A percentile compares a stretch with the other conserved stretches of the same genome.
Conservation (phyloP, 1,140 invertebrate species). For the Lepidurus apus region DNA sequence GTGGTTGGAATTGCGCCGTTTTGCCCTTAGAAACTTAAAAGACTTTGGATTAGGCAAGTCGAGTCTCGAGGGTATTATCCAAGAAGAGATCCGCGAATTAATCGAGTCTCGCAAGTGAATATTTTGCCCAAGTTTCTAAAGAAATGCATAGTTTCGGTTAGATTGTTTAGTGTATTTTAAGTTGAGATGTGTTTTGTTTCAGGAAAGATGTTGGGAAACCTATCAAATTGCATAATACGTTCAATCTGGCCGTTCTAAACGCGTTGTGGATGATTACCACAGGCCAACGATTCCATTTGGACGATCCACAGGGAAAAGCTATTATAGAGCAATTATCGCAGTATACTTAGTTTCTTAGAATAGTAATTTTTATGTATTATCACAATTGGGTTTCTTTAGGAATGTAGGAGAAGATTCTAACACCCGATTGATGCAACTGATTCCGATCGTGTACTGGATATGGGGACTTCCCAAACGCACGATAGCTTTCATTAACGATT, state of each 20-base stretch:
- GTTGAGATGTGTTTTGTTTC: background rate
- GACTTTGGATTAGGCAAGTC: slow-evolving; percentile 38
- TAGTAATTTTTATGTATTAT: background rate
- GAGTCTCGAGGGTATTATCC: slow-evolving; percentile 35
- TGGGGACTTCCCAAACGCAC: slow-evolving; percentile 24
- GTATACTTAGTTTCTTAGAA: background rate
- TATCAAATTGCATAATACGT: background rate
- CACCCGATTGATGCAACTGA: slow-evolving; percentile 9
- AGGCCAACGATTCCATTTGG: background rate
- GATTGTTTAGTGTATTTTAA: background rate
- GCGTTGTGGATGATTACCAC: background rate
- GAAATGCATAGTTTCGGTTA: background rate
- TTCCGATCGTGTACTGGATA: slow-evolving; percentile 29
- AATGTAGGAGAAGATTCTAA: background rate
- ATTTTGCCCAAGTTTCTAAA: background rate
- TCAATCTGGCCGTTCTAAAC: slow-evolving; percentile 9
- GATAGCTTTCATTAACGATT: background rate
- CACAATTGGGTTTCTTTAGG: background rate
- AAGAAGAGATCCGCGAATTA: slow-evolving; percentile 35
- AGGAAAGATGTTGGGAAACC: background rate
- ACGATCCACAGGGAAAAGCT: background rate
- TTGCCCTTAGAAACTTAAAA: slow-evolving; percentile 34
- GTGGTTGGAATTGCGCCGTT: slow-evolving; percentile 36
- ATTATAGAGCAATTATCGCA: background rate
- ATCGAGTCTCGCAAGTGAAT: slow-evolving; percentile 31